Evolutionary conservation across 2,797 vertebrate genomes (phyloP).

Genomic region (Gymnoscopelus braueri): DNA sequence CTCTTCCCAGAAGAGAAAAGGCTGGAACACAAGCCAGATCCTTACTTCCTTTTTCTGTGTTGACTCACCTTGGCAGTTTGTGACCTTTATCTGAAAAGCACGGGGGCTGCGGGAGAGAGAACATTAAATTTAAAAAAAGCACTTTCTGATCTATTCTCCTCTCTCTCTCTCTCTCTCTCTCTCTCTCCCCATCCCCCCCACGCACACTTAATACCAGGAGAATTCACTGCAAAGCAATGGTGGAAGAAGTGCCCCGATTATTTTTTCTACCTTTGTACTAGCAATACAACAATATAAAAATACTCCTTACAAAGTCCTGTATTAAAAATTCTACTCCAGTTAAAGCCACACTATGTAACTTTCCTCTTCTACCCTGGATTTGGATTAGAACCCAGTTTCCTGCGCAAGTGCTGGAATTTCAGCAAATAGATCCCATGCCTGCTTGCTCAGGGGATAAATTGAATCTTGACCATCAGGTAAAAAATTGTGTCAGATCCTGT

Average conservation of each 20-base stretch:
- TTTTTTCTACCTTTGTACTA: constrained; percentile 4
- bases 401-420: too few species aligned
- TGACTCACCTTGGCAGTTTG: constrained; percentile 88
- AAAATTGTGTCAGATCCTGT: too few species aligned
- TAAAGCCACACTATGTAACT: too few species aligned
- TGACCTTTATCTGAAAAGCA: constrained; percentile 87
- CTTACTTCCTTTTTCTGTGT: constrained; percentile 80
- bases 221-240: constrained; percentile 42
- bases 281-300: too few species aligned
- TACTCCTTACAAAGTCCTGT: too few species aligned
- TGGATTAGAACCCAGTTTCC: too few species aligned
- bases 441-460: too few species aligned
- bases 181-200: constrained; percentile 36
- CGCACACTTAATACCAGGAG: constrained; percentile 48
- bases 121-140: constrained; percentile 81
- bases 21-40: constrained; percentile 75
- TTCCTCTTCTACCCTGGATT: too few species aligned
- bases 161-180: constrained; percentile 27
- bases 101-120: constrained; percentile 79
- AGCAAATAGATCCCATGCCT: too few species aligned
- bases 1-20: constrained; percentile 67
- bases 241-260: too few species aligned
- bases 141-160: constrained; percentile 28
- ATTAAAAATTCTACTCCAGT: too few species aligned
- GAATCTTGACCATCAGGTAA: too few species aligned